phyloP scores from a whole-genome alignment of 2,888 invertebrate species.

The Spisula subtruncata region DNA sequence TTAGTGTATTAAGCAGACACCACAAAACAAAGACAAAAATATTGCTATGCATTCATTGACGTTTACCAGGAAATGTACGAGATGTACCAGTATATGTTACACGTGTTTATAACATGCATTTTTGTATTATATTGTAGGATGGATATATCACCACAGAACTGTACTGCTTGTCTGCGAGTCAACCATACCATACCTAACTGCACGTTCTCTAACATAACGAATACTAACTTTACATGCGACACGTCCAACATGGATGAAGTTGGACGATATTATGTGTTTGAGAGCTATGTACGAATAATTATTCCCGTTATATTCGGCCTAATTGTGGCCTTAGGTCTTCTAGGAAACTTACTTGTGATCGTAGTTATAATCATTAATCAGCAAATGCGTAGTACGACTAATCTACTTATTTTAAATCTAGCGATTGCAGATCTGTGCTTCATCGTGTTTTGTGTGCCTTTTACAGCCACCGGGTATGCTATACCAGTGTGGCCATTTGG shows the following conservation, averaged over 20 bases:
- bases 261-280: constrained; percentile 65
- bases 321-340: constrained; percentile 95
- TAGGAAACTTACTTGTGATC: constrained; percentile 96
- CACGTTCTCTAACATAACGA: neutral
- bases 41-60: too few relatives aligned
- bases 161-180: neutral
- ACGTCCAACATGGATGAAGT: constrained; percentile 30
- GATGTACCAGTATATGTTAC: too few relatives aligned
- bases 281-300: constrained; percentile 80
- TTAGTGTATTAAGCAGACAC: too few relatives aligned
- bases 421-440: constrained; percentile 97
- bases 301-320: constrained; percentile 92
- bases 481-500: constrained; percentile 96
- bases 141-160: neutral
- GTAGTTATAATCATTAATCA: constrained; percentile 95
- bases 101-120: neutral
- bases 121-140: constrained; percentile 20
- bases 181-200: constrained; percentile 14
- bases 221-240: neutral
- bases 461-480: constrained; percentile 96
- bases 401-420: constrained; percentile 95
- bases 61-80: too few relatives aligned
- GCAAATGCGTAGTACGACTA: constrained; percentile 97
- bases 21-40: too few relatives aligned
- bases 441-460: constrained; percentile 97